Conservation (phyloP, 2,797 vertebrate species). For the Orestias chungarensis region DNA sequence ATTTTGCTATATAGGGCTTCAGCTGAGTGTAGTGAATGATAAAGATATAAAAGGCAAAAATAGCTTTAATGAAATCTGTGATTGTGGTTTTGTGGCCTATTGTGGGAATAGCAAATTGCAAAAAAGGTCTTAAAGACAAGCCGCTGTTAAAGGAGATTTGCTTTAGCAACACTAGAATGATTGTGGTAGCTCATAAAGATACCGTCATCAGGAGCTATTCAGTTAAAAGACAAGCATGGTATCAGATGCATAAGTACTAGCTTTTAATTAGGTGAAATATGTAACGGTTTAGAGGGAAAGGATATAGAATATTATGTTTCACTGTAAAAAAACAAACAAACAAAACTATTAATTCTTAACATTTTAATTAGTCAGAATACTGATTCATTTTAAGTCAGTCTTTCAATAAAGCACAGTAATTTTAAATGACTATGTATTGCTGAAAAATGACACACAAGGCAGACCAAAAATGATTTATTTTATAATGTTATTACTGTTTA, state of each 20-base stretch:
- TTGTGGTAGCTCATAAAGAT: slow-evolving; percentile 16
- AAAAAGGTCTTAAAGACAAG: slow-evolving; percentile 71
- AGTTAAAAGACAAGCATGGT: not conserved
- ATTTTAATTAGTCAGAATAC: not conserved
- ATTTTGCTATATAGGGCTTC: slow-evolving; percentile 29
- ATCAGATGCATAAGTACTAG: not conserved
- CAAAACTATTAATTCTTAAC: not conserved
- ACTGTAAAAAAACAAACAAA: not conserved
- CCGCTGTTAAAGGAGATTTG: slow-evolving; percentile 53
- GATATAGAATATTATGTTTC: not conserved
- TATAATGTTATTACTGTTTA: no score
- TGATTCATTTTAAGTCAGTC: not conserved
- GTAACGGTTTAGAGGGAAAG: not conserved
- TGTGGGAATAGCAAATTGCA: slow-evolving; percentile 39
- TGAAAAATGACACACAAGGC: not conserved
- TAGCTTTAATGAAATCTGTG: slow-evolving; percentile 67
- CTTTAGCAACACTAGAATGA: slow-evolving; percentile 49
- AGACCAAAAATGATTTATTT: not conserved
- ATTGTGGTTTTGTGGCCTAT: slow-evolving; percentile 41
- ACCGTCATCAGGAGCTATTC: slow-evolving; percentile 26
- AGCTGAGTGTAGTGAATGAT: slow-evolving; percentile 55
- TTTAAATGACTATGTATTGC: not conserved
- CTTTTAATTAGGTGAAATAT: not conserved
- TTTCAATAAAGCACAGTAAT: not conserved
- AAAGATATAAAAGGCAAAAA: slow-evolving; percentile 72